A percentile compares a stretch with the other conserved stretches of the same genome.
Evolutionary conservation across 30 jellyfish, hydroid and myxozoan genomes (phyloP).

Genomic region (Hydra vulgaris): DNA sequence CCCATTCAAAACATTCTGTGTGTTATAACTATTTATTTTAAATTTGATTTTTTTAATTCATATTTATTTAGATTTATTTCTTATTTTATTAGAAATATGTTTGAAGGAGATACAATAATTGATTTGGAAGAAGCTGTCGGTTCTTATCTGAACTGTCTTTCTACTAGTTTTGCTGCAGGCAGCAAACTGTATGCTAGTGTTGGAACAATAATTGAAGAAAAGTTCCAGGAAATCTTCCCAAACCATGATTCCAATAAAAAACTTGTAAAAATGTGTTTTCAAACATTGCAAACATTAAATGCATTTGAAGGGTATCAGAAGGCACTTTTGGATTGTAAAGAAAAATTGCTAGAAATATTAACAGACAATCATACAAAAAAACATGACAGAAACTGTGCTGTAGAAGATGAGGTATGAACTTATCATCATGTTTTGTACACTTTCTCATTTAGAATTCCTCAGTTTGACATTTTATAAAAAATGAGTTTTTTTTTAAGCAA

Average conservation of each 20-base stretch:
- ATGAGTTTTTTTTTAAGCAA: neutral
- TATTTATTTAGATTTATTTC: too few species aligned
- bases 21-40: too few species aligned
- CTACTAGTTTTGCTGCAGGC: constrained; percentile 49
- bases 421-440: too few species aligned
- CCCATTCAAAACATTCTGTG: too few species aligned
- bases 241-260: constrained; percentile 11
- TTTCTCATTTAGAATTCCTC: neutral
- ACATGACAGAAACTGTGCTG: constrained; percentile 5
- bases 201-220: constrained; percentile 29
- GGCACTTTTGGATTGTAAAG: constrained; percentile 37
- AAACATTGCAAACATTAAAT: constrained; percentile 27
- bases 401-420: constrained; percentile 30
- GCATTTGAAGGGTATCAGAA: constrained; percentile 41
- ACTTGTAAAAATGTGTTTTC: constrained; percentile 15
- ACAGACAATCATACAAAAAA: constrained; percentile 23
- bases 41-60: too few species aligned
- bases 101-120: constrained; percentile 12
- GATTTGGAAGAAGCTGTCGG: constrained; percentile 48
- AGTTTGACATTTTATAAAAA: neutral
- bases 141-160: constrained; percentile 27
- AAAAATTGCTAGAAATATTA: constrained; percentile 23
- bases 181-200: constrained; percentile 42
- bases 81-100: neutral
- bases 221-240: constrained; percentile 34